A percentile compares a stretch with the other conserved stretches of the same genome.
phyloP scores from a whole-genome alignment of 2,888 invertebrate species.

The Tachystola acroxantha region DNA sequence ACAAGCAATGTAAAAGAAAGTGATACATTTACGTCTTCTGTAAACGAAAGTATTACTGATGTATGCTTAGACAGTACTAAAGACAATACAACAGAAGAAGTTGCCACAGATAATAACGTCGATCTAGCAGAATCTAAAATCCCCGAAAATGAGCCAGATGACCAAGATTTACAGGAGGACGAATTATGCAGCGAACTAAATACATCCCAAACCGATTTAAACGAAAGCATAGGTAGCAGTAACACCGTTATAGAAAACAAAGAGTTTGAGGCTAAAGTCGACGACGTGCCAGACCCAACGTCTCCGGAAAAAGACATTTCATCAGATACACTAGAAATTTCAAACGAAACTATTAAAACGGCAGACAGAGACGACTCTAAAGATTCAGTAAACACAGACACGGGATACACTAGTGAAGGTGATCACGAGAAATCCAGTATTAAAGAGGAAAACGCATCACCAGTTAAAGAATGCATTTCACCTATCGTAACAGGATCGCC shows the following conservation, averaged over 20 bases:
- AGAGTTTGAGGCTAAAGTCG: conserved; percentile 35
- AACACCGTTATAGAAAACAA: conserved; percentile 62
- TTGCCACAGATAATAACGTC: neutral
- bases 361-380: conserved; percentile 42
- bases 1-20: no score
- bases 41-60: no score
- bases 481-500: conserved; percentile 11
- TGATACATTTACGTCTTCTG: no score
- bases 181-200: conserved; percentile 22
- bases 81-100: neutral
- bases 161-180: neutral
- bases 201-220: conserved; percentile 47
- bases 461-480: conserved; percentile 10
- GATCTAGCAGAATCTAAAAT: no score
- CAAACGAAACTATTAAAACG: conserved; percentile 32
- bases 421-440: conserved; percentile 20
- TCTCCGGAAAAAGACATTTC: conserved; percentile 31
- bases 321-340: conserved; percentile 27
- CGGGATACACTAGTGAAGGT: conserved; percentile 35
- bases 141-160: neutral
- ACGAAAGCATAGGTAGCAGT: conserved; percentile 56
- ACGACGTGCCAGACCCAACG: conserved; percentile 21
- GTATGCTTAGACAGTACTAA: no score
- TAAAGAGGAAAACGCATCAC: conserved; percentile 13
- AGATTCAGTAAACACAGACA: conserved; percentile 42